A percentile compares a stretch with the other conserved stretches of the same genome.
phyloP scores from a whole-genome alignment of 2,113 vertebrate genomes.

The Prunella fulvescens region DNA sequence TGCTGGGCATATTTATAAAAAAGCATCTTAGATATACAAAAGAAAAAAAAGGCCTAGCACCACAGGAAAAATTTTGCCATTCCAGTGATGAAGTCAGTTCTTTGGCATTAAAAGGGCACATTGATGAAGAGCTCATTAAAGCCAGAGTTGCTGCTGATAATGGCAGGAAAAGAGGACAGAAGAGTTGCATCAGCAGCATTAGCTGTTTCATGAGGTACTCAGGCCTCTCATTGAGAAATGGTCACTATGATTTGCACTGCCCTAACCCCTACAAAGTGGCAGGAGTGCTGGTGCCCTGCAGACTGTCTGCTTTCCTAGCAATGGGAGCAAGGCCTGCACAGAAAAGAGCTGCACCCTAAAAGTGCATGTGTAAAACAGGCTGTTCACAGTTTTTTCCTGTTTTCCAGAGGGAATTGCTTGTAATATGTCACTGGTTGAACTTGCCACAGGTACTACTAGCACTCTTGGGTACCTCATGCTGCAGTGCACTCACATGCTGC shows the following conservation, averaged over 20 bases:
- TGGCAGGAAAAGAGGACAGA: not conserved
- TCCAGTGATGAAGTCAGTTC: not conserved
- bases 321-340: not conserved
- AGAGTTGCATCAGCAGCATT: not conserved
- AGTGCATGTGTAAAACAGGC: not conserved
- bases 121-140: not conserved
- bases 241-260: not conserved
- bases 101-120: not conserved
- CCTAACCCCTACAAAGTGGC: not conserved
- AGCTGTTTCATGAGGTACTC: not conserved
- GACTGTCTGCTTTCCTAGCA: not conserved
- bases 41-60: not conserved
- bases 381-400: not conserved
- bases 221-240: not conserved
- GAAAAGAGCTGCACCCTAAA: not conserved
- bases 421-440: not conserved
- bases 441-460: not conserved
- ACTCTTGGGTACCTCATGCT: not conserved
- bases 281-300: not conserved
- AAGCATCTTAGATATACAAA: not conserved
- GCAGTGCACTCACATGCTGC: not conserved
- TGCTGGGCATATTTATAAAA: not conserved
- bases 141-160: not conserved
- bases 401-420: not conserved
- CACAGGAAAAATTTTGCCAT: not conserved